Percentiles rank a stretch among this genome's conserved stretches.
These are phyloP conservation scores for Parasteatoda lunata DNA, from an alignment of 2,888 invertebrate species.

Conservation along the genomic window DNA sequence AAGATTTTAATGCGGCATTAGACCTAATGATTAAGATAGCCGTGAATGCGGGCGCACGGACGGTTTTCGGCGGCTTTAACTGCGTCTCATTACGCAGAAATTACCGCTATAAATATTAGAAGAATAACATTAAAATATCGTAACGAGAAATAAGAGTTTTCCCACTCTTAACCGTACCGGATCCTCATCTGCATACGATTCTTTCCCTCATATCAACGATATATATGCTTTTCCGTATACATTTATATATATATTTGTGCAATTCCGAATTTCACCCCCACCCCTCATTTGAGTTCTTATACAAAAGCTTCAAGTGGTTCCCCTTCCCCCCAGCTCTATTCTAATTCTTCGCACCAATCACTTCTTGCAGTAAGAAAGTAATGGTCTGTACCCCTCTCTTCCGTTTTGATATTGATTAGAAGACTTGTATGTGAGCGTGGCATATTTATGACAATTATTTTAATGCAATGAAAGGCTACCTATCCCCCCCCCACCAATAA, in stretches of 20 bases:
- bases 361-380: slow-evolving; percentile 57
- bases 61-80: slow-evolving; percentile 66
- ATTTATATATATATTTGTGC: slow-evolving; percentile 58
- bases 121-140: slow-evolving; percentile 69
- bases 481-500: not conserved
- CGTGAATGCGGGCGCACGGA: slow-evolving; percentile 63
- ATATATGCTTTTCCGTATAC: slow-evolving; percentile 50
- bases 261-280: slow-evolving; percentile 38
- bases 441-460: slow-evolving; percentile 69
- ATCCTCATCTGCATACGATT: slow-evolving; percentile 48
- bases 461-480: slow-evolving; percentile 64
- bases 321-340: slow-evolving; percentile 18
- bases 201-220: slow-evolving; percentile 45
- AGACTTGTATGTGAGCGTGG: slow-evolving; percentile 35
- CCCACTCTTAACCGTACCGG: slow-evolving; percentile 32
- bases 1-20: slow-evolving; percentile 68
- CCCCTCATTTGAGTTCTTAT: slow-evolving; percentile 1
- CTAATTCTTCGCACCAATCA: slow-evolving; percentile 65
- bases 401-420: slow-evolving; percentile 46
- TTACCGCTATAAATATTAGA: slow-evolving; percentile 68
- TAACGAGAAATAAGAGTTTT: slow-evolving; percentile 68
- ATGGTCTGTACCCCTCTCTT: slow-evolving; percentile 25
- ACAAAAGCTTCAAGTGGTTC: slow-evolving; percentile 63
- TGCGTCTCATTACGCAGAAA: slow-evolving; percentile 67
- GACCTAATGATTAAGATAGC: slow-evolving; percentile 69